Base-by-base conservation (phyloP, 2,797 vertebrate species). In the Otolemur crassicaudatus region DNA sequence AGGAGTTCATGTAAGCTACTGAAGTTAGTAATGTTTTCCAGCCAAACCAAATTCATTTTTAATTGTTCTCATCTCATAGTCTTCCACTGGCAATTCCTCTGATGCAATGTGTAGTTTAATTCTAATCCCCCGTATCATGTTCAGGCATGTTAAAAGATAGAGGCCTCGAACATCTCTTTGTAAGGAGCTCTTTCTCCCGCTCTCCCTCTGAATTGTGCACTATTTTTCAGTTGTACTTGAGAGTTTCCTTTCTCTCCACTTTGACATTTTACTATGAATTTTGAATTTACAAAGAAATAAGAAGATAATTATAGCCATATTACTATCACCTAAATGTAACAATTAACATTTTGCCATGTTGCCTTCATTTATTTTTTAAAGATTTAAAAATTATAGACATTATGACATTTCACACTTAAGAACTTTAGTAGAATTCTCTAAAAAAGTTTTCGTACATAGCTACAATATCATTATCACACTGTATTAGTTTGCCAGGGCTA, bases 21-120 rank as follows among this genome's bases (percentile, higher is more conserved):
- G 86, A 89, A 91, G 96, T 96, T 72, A 89, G 87, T 79, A 81
- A 87, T 88, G 40, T 82, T 90, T 94, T 67, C 46, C 9, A 89
- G 76, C 70, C 90, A 93, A 89, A 69, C 19, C 53, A 89, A 87
- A 96, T 63, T 89, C 58, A 73, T 76, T 86, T 90, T 93, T 53
- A 89, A 87, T 84, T 53, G 12, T 93, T 95, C 13, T 79, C 11
- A 67, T 87, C 65, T 95, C 46, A 29, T 14, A 84, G 34, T 65
- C 56, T 96, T 61, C n/a, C 43, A 31, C n/a, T 88, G 83, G 46
- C 53, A 80, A 67, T 89, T 69, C 72, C 58, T 85, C 69, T 23
- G 75, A 43, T 29, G 77, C 34, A 56, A 56, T 27, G 56, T n/a
- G 11, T 17, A 40, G 3, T 56, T 88, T 58, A 40, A 69, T 75